These are phyloP conservation scores for Apis dorsata DNA, from an alignment of 1,140 invertebrate species.

Conservation along the genomic window DNA sequence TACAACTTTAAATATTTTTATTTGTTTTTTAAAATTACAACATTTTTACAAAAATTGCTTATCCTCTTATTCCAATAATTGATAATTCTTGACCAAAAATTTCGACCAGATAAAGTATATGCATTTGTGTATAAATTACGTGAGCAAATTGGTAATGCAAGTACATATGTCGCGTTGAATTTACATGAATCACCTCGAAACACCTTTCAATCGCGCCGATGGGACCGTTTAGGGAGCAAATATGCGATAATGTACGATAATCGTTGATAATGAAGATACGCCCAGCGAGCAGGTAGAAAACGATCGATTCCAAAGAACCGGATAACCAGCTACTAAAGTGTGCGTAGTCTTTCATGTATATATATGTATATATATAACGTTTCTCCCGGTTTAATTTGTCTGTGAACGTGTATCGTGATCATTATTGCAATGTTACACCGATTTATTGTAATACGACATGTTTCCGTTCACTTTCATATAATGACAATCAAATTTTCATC, in stretches of 20 bases:
- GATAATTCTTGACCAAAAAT: too few relatives aligned
- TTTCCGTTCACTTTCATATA: too few relatives aligned
- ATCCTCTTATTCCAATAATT: too few relatives aligned
- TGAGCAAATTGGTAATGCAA: constrained; percentile 10
- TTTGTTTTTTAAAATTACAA: too few relatives aligned
- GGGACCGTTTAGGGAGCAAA: constrained; percentile 72
- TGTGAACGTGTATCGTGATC: constrained; percentile 4
- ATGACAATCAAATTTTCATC: neutral
- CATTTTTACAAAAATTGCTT: too few relatives aligned
- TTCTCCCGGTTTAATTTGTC: constrained; percentile 29
- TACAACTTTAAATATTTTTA: neutral
- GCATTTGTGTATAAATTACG: constrained; percentile 4
- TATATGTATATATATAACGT: constrained; percentile 9
- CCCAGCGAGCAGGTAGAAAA: constrained; percentile 17
- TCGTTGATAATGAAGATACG: constrained; percentile 70
- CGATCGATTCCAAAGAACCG: constrained; percentile 19
- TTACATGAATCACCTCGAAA: constrained; percentile 26
- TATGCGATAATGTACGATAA: constrained; percentile 74
- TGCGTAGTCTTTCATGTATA: neutral
- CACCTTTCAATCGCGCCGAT: constrained; percentile 67
- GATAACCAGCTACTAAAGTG: neutral
- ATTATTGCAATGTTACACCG: constrained; percentile 17
- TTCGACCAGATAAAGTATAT: too few relatives aligned
- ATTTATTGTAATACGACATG: constrained; percentile 33
- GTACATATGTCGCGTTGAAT: constrained; percentile 23